Conservation (phyloP, 1,140 invertebrate genomes). For the Belonocnema kinseyi region DNA sequence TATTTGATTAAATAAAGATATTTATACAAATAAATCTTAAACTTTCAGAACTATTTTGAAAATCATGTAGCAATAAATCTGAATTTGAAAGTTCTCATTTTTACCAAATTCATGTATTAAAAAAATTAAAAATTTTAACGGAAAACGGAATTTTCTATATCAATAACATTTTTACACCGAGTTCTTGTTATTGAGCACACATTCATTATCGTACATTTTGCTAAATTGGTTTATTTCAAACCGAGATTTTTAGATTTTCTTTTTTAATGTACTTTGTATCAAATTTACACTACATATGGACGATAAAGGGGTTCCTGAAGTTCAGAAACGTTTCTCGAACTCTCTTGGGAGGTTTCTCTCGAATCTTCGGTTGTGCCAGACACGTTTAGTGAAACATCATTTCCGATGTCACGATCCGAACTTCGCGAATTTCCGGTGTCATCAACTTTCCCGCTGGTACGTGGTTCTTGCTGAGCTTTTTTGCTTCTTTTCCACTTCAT, state of each 20-base stretch:
- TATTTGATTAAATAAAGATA: background rate
- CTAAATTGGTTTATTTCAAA: conserved; percentile 10
- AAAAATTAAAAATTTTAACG: background rate
- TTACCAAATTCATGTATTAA: background rate
- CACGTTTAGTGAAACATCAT: conserved; percentile 60
- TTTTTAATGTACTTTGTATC: background rate
- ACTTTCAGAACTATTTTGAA: too few species aligned
- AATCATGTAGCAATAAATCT: too few species aligned
- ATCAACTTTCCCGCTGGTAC: conserved; percentile 65
- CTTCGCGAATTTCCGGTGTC: conserved; percentile 58
- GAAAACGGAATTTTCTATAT: background rate
- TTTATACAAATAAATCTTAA: background rate
- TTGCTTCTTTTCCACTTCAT: conserved; percentile 98
- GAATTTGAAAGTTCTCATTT: too few species aligned
- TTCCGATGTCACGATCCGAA: conserved; percentile 59
- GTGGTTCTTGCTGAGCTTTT: conserved; percentile 91
- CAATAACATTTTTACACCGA: conserved; percentile 25
- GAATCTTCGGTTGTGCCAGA: conserved; percentile 61
- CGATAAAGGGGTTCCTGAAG: conserved; percentile 72
- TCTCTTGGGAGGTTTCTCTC: conserved; percentile 63
- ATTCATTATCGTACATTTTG: conserved; percentile 21
- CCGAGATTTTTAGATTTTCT: conserved; percentile 10
- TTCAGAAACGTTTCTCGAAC: conserved; percentile 60
- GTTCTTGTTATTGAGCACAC: conserved; percentile 19
- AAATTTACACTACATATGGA: conserved; percentile 70